Percentiles rank a stretch among this genome's conserved stretches.
Evolutionary conservation across 2,888 invertebrate genomes (phyloP).

Genomic region (Troglohyphantes excavatus): DNA sequence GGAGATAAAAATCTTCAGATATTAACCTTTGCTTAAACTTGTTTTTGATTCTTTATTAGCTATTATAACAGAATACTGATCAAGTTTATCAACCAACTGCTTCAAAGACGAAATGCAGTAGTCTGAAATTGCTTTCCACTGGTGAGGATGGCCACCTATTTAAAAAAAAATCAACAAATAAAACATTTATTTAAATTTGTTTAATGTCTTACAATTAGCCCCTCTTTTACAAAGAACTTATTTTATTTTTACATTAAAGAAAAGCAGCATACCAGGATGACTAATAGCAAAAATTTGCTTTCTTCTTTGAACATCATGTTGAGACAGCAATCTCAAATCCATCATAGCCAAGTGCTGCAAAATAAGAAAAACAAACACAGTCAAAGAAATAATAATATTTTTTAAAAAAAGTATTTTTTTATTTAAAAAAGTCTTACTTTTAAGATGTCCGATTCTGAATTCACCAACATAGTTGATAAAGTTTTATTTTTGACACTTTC

Average conservation of each 20-base stretch:
- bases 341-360: slow-evolving; percentile 57
- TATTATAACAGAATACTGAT: slow-evolving; percentile 38
- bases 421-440: slow-evolving; percentile 33
- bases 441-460: slow-evolving; percentile 36
- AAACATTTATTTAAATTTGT: neutral
- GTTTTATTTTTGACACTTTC: slow-evolving; percentile 43
- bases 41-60: slow-evolving; percentile 46
- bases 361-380: neutral
- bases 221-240: too few relatives aligned
- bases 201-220: too few relatives aligned
- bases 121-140: slow-evolving; percentile 64
- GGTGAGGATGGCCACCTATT: slow-evolving; percentile 68
- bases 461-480: slow-evolving; percentile 26
- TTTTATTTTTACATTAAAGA: neutral
- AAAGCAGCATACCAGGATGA: slow-evolving; percentile 62
- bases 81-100: slow-evolving; percentile 34
- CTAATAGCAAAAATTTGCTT: slow-evolving; percentile 68
- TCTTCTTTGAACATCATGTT: slow-evolving; percentile 49
- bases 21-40: slow-evolving; percentile 24
- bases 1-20: too few relatives aligned
- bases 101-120: slow-evolving; percentile 53
- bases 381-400: neutral
- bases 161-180: neutral
- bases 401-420: neutral
- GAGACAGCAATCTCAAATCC: slow-evolving; percentile 60